Percentiles rank a stretch among this genome's conserved stretches.
phyloP scores from a whole-genome alignment of 2,888 invertebrate species.

The Merodon equestris region DNA sequence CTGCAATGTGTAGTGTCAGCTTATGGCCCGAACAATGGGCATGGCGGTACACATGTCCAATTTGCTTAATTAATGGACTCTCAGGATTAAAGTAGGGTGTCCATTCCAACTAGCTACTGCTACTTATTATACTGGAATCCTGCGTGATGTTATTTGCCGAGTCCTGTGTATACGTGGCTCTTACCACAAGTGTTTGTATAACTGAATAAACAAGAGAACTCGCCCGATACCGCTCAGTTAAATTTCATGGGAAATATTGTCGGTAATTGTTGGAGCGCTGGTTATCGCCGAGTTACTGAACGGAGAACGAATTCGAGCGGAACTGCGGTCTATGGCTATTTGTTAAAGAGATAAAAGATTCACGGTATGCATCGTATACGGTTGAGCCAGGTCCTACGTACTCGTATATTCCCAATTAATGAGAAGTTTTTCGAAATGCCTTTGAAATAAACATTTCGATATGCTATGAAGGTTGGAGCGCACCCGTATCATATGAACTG shows the following conservation, averaged over 20 bases:
- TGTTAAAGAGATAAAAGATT: neutral
- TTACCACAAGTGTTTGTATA: slow-evolving; percentile 48
- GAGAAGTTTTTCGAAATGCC: no score
- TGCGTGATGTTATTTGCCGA: neutral
- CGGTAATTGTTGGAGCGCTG: no score
- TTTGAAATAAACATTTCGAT: no score
- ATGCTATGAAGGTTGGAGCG: no score
- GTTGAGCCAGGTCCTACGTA: no score
- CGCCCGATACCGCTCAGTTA: slow-evolving; percentile 38
- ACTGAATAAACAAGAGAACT: slow-evolving; percentile 40
- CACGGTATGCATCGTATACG: no score
- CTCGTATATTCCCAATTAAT: no score
- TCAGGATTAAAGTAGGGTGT: slow-evolving; percentile 51
- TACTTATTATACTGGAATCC: no score
- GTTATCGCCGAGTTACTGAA: neutral
- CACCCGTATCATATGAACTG: no score
- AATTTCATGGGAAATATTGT: slow-evolving; percentile 25
- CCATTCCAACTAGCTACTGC: neutral
- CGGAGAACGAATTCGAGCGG: neutral
- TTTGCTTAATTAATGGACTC: slow-evolving; percentile 45
- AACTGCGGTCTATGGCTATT: neutral
- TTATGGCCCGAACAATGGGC: slow-evolving; percentile 22
- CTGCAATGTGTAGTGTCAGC: no score
- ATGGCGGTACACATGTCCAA: slow-evolving; percentile 27
- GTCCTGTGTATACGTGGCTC: slow-evolving; percentile 9